Percentiles rank a stretch among this genome's conserved stretches.
Evolutionary conservation across 1,140 invertebrate species (phyloP).

Genomic region (Drosophila pandora): DNA sequence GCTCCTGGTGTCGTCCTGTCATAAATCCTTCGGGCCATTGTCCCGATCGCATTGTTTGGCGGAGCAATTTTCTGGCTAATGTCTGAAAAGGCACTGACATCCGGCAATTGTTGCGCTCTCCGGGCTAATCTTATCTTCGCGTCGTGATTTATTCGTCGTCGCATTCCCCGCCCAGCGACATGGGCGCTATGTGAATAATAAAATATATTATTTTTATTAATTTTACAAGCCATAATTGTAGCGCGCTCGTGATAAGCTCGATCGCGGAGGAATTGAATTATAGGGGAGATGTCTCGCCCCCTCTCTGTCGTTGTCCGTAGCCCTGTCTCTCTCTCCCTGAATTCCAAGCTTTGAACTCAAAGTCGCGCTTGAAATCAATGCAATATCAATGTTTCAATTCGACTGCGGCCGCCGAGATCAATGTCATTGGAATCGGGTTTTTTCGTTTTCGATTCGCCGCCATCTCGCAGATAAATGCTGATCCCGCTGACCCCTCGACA

Average conservation of each 20-base stretch:
- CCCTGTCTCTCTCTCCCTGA: conserved; percentile 3
- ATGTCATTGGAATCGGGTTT: conserved; percentile 33
- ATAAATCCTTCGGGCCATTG: conserved; percentile 60
- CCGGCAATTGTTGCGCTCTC: conserved; percentile 30
- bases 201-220: conserved; percentile 78
- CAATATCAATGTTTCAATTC: conserved; percentile 30
- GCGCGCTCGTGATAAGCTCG: conserved; percentile 50
- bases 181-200: conserved; percentile 54
- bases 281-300: conserved; percentile 9
- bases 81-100: conserved; percentile 31
- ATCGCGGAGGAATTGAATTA: conserved; percentile 26
- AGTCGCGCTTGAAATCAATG: conserved; percentile 14
- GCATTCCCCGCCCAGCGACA: conserved; percentile 12
- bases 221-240: conserved; percentile 68
- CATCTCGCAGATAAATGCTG: conserved; percentile 36
- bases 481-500: conserved; percentile 16
- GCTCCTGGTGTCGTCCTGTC: conserved; percentile 62
- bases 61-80: conserved; percentile 47
- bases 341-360: conserved; percentile 10
- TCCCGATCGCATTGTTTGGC: conserved; percentile 48
- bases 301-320: not conserved
- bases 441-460: conserved; percentile 6
- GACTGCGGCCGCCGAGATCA: conserved; percentile 10
- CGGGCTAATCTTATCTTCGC: conserved; percentile 18
- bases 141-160: conserved; percentile 24